Conservation (phyloP, 2,113 vertebrate species). For the Leuciscus idus region DNA sequence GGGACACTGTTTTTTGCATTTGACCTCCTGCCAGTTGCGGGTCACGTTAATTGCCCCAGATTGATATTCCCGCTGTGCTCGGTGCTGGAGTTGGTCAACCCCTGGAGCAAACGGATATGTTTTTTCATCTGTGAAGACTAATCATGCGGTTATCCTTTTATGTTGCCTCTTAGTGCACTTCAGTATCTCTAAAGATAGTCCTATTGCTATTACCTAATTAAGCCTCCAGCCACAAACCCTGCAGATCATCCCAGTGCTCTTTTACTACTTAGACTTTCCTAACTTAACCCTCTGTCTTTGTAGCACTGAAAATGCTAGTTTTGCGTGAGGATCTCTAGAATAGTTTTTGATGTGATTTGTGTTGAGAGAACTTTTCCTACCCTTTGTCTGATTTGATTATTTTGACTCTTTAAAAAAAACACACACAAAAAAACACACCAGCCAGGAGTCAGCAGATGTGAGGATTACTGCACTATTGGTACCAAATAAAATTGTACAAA, state of each 20-base stretch:
- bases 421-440: no score
- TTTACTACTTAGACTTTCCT: conserved; percentile 1
- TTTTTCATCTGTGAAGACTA: conserved; percentile 40
- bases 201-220: conserved; percentile 50
- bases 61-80: conserved; percentile 29
- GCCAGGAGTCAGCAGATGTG: neutral
- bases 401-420: neutral
- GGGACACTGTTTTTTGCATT: neutral
- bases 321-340: neutral
- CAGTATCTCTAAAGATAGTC: conserved; percentile 36
- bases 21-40: conserved; percentile 25
- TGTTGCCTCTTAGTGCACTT: conserved; percentile 25
- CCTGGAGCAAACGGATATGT: conserved; percentile 30
- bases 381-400: neutral
- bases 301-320: neutral
- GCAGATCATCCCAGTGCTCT: neutral
- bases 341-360: conserved; percentile 11
- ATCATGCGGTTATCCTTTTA: conserved; percentile 41
- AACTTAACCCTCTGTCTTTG: neutral
- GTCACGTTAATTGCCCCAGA: conserved; percentile 34
- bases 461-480: neutral
- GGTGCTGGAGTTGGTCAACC: conserved; percentile 11
- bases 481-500: no score
- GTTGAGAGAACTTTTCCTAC: neutral
- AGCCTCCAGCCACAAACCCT: conserved; percentile 20